Base-by-base conservation (phyloP, 2,113 vertebrate genomes). In the Leiothrix lutea region DNA sequence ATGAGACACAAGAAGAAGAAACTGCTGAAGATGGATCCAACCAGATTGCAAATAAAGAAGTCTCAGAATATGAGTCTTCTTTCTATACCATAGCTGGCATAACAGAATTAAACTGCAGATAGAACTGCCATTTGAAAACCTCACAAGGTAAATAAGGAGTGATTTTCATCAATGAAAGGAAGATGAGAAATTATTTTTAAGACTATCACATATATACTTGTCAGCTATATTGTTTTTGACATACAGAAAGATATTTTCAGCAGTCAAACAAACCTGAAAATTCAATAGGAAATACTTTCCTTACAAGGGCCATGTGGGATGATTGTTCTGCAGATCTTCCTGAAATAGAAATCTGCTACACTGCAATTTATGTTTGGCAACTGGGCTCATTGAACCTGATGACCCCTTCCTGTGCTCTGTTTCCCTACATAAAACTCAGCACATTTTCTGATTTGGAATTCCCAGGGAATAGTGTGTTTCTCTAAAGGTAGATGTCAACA, bases 1-100 rank as follows among this genome's bases (percentile, higher is more conserved):
- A 58, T 70, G 92, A 51, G 83, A 74, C 92, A 78, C 51, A 97
- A 95, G 80, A 71, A 88, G 58, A 74, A 94, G 88, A 96, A 92
- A 73, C 48, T 90, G 65, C 36, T 82, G 86, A 92, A 67, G 70
- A 79, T 88, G 74, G 87, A 60, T 94, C 71, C 88, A 88, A 42
- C 35, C 66, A 65, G 24, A 56, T 18, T 84, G 74, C 47, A 97
- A 90, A 88, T 91, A 91, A 94, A 88, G 75, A 88, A 88, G 65
- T 79, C 87, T 91, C 51, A 95, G 91, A 80, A 83, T 47, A 44
- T 6, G 36, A 54, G 9, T 62, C 29, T 35, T 72, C 70, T 86
- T 80, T 40, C 72, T 31, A 40, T 83, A 35, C 24, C 53, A 14
- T 4, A 67, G 28, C 12, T 67, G 48, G 5, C 19, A 31, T 26